Base-by-base conservation (phyloP, 2,113 vertebrate species). In the Lichenostomus cassidix region DNA sequence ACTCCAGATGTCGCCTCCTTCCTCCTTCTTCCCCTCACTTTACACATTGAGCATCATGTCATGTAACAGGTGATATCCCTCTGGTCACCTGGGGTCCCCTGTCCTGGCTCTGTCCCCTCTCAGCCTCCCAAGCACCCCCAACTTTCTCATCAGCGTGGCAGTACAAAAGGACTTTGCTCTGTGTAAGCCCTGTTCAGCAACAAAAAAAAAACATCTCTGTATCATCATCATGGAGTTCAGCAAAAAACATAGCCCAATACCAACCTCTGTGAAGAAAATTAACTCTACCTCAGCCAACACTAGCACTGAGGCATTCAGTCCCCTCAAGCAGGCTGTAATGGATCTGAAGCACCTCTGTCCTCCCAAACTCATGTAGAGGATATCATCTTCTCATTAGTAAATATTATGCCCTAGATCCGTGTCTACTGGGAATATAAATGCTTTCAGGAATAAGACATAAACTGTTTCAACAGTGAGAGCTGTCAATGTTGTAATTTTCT, bases 61-160 rank as follows among this genome's bases (percentile, higher is more conserved):
- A 0, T 16, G 50, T 52, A 25, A 52, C 10, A 28, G 8, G 16
- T 28, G 46, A 39, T 24, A 2, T 46, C 1, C 11, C 39, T 75
- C 21, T 47, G 39, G n/a, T 62, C n/a, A 35, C 1, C 12, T 31
- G 1, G n/a, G 12, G 31, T 62, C 20, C 22, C 62, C 17, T 75
- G 53, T n/a, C 24, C 46, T 0, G 0, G 6, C 20, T 75, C 19
- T n/a, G 28, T 21, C 13, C 35, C 24, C 7, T 83, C 29, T 21
- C 39, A 60, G 0, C 5, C 18, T 74, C 5, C 18, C 12, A 20
- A 1, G 59, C 13, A 65, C 4, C 1, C 7, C 19, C 23, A 53
- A 12, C 3, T 29, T 1, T 16, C 20, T 68, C 29, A 2, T 6
- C 46, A 35, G 7, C 0, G 1, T 14, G 33, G 16, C 46, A n/a